These are phyloP conservation scores for Rhineura floridana DNA, from an alignment of 2,113 vertebrate species.

Conservation along the genomic window DNA sequence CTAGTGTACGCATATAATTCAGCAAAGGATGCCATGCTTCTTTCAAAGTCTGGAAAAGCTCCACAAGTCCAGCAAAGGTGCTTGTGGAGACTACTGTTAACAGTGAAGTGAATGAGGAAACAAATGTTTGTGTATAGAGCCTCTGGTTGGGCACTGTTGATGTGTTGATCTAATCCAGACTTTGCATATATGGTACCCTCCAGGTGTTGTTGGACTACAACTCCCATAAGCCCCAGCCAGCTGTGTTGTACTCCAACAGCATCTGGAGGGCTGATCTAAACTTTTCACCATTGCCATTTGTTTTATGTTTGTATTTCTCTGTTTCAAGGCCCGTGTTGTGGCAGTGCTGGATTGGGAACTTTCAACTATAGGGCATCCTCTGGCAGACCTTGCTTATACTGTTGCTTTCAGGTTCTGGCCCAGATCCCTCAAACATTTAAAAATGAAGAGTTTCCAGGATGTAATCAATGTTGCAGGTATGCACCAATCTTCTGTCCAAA, in stretches of 20 bases:
- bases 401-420: constrained; percentile 82
- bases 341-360: constrained; percentile 95
- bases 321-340: constrained; percentile 82
- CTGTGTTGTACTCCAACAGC: neutral
- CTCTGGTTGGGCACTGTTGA: neutral
- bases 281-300: neutral
- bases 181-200: neutral
- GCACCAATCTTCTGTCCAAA: constrained; percentile 20
- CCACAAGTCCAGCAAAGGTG: neutral
- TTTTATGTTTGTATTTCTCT: constrained; percentile 43
- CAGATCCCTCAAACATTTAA: constrained; percentile 19
- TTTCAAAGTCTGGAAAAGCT: neutral
- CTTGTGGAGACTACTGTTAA: no score
- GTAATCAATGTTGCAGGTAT: constrained; percentile 67
- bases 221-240: neutral
- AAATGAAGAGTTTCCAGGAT: constrained; percentile 14
- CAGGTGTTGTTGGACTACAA: neutral
- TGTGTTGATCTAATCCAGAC: neutral
- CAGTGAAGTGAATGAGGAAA: neutral
- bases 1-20: neutral
- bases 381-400: constrained; percentile 86
- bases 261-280: neutral
- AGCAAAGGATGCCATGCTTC: neutral
- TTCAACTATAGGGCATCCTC: constrained; percentile 90
- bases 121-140: neutral